phyloP scores from a whole-genome alignment of 2,888 invertebrate genomes.

The Neoaliturus tenellus region DNA sequence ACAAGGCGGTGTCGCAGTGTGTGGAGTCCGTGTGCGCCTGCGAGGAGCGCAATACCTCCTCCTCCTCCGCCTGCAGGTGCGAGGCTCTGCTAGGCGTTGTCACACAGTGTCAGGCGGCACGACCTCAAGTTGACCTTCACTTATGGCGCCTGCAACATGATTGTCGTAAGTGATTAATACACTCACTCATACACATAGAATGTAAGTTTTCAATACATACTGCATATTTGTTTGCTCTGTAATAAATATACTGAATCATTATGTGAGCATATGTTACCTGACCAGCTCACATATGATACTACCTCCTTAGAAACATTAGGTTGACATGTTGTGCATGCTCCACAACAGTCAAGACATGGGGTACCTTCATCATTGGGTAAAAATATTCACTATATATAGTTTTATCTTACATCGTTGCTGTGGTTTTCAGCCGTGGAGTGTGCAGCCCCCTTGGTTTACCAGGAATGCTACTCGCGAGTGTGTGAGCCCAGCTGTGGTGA shows the following conservation, averaged over 20 bases:
- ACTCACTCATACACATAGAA: too few species aligned
- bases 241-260: too few species aligned
- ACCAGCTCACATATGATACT: too few species aligned
- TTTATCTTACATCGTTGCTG: too few species aligned
- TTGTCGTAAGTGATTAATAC: slow-evolving; percentile 83
- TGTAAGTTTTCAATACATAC: too few species aligned
- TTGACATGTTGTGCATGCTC: too few species aligned
- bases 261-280: too few species aligned
- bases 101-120: slow-evolving; percentile 82
- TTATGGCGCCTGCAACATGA: slow-evolving; percentile 83
- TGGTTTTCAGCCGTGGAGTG: slow-evolving; percentile 79
- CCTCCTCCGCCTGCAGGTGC: slow-evolving; percentile 79
- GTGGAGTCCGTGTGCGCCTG: slow-evolving; percentile 87
- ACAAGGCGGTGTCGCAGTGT: slow-evolving; percentile 83
- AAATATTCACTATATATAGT: too few species aligned
- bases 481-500: slow-evolving; percentile 88
- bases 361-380: too few species aligned
- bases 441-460: slow-evolving; percentile 85
- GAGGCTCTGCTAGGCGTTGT: slow-evolving; percentile 82
- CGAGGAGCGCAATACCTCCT: slow-evolving; percentile 72
- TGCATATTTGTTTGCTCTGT: too few species aligned
- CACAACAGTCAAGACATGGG: too few species aligned
- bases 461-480: slow-evolving; percentile 85
- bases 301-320: too few species aligned
- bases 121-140: slow-evolving; percentile 79